Conservation (phyloP, 2,113 vertebrate species). For the Stegastes partitus region DNA sequence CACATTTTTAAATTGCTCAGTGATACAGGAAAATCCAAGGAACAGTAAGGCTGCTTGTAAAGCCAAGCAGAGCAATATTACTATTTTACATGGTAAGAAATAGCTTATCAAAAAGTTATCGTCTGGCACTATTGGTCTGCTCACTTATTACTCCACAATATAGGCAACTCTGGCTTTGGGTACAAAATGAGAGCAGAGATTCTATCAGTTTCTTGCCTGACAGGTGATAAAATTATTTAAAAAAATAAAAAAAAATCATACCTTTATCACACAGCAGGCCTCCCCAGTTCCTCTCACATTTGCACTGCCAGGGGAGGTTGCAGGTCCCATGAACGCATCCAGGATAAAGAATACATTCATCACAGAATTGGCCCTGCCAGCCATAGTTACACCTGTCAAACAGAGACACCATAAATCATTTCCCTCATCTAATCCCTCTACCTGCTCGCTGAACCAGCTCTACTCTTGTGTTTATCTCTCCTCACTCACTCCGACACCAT, state of each 20-base stretch:
- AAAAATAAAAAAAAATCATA: conserved; percentile 62
- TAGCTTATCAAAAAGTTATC: background rate
- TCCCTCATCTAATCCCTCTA: background rate
- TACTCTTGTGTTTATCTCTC: background rate
- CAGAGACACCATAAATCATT: conserved; percentile 1
- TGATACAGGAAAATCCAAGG: background rate
- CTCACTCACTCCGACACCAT: background rate
- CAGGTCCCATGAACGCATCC: conserved; percentile 97
- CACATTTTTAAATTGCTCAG: background rate
- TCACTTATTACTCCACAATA: conserved; percentile 5
- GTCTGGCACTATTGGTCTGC: background rate
- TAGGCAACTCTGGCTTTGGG: conserved; percentile 22
- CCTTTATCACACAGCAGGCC: conserved; percentile 97
- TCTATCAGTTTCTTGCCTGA: conserved; percentile 10
- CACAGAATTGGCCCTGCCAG: conserved; percentile 95
- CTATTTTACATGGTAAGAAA: background rate
- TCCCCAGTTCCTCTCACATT: conserved; percentile 98
- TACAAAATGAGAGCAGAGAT: conserved; percentile 1
- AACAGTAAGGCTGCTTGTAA: background rate
- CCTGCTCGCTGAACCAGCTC: background rate
- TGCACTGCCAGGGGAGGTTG: conserved; percentile 91
- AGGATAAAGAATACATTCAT: conserved; percentile 92
- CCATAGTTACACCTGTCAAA: conserved; percentile 93
- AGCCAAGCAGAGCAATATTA: background rate
- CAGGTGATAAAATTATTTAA: background rate